phyloP scores from a whole-genome alignment of 2,113 vertebrate species.

The Planiliza haematocheilus region DNA sequence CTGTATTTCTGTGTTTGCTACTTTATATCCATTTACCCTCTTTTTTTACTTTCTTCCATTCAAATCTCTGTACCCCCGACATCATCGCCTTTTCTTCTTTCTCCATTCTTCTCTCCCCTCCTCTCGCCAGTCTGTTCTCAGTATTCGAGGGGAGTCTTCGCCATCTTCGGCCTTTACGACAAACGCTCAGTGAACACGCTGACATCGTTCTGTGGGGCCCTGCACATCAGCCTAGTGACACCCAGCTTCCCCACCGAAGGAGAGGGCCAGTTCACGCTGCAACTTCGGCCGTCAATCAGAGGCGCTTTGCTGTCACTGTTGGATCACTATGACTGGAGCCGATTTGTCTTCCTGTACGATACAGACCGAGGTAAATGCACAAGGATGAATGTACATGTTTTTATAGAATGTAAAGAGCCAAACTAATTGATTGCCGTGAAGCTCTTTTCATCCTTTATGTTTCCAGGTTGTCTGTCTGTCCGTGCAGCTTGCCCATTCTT shows the following conservation, averaged over 20 bases:
- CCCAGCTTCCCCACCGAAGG: conserved; percentile 97
- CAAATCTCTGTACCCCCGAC: neutral
- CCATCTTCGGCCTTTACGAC: conserved; percentile 99
- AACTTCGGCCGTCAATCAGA: conserved; percentile 93
- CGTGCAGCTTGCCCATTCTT: no score
- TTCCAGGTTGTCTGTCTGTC: no score
- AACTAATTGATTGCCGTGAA: no score
- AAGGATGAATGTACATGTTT: neutral
- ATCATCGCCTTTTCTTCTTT: neutral
- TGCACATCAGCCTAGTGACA: conserved; percentile 98
- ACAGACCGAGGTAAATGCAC: conserved; percentile 92
- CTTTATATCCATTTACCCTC: neutral
- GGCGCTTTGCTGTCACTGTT: conserved; percentile 93
- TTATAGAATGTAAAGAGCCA: no score
- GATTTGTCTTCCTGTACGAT: conserved; percentile 97
- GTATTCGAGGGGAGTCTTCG: conserved; percentile 98
- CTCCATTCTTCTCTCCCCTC: neutral
- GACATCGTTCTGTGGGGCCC: conserved; percentile 98
- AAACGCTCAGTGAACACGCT: conserved; percentile 98
- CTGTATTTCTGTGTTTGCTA: neutral
- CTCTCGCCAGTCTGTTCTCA: conserved; percentile 93
- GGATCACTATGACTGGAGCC: conserved; percentile 97
- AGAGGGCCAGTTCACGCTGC: conserved; percentile 96
- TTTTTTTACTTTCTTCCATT: conserved; percentile 16
- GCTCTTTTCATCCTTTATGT: no score